These are phyloP conservation scores for Indicator maculatus DNA, from an alignment of 2,113 vertebrate species.

Conservation along the genomic window DNA sequence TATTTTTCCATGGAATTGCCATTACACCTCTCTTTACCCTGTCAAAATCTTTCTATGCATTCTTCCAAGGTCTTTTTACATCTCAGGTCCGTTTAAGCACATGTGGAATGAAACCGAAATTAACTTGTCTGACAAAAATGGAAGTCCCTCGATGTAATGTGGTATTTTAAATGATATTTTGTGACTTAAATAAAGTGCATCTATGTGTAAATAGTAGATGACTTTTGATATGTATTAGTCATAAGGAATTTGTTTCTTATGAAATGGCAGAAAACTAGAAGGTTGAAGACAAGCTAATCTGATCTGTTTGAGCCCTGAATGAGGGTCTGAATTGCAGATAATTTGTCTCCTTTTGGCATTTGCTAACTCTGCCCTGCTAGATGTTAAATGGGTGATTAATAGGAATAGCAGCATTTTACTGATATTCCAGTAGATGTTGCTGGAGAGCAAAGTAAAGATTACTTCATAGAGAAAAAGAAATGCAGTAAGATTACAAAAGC, in stretches of 20 bases:
- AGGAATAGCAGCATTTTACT: slow-evolving; percentile 80
- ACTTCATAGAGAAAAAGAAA: slow-evolving; percentile 63
- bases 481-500: slow-evolving; percentile 68
- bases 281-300: not conserved
- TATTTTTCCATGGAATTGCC: not conserved
- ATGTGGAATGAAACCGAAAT: not conserved
- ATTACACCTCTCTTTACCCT: not conserved
- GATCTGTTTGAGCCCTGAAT: not conserved
- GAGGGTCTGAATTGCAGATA: not conserved
- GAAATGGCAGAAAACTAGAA: not conserved
- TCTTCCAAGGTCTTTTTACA: not conserved
- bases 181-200: not conserved
- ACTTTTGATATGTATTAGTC: not conserved
- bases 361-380: slow-evolving; percentile 62
- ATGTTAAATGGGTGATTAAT: slow-evolving; percentile 77
- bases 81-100: not conserved
- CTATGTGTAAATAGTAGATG: not conserved
- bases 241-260: not conserved
- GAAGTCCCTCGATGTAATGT: not conserved
- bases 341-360: slow-evolving; percentile 52
- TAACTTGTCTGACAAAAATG: not conserved
- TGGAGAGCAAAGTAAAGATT: slow-evolving; percentile 83
- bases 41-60: rapidly evolving
- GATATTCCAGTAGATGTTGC: slow-evolving; percentile 86
- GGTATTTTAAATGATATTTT: not conserved